Conservation (phyloP, 2,113 vertebrate species). For the Halichoerus grypus region DNA sequence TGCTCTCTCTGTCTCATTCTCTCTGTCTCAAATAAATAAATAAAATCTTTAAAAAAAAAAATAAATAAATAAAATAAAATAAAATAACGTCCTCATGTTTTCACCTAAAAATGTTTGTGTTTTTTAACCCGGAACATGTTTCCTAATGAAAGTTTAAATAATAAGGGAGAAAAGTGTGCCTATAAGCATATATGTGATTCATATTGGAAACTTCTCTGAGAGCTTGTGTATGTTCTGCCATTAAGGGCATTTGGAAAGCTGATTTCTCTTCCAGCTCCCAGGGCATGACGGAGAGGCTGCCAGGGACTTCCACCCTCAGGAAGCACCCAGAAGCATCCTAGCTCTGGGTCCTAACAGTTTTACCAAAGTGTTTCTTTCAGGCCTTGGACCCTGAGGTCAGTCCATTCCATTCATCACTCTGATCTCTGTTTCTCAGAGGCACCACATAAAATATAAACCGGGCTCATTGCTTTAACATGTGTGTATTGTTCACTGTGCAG, state of each 20-base stretch:
- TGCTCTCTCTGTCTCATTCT: too few relatives aligned
- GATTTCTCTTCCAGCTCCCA: not conserved
- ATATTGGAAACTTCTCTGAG: not conserved
- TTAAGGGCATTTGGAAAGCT: not conserved
- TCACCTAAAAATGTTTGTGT: not conserved
- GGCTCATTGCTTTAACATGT: not conserved
- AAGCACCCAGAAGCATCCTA: not conserved
- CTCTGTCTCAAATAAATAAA: too few relatives aligned
- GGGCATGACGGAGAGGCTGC: too few relatives aligned
- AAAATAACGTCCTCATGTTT: not conserved
- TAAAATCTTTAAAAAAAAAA: too few relatives aligned
- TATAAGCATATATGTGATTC: not conserved
- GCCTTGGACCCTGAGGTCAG: not conserved
- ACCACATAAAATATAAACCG: not conserved
- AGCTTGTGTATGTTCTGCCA: not conserved
- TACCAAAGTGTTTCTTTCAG: not conserved
- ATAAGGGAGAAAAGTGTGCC: not conserved
- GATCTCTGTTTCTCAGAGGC: not conserved
- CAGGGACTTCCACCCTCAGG: not conserved
- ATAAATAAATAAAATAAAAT: too few relatives aligned
- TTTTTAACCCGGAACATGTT: not conserved
- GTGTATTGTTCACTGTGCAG: rapidly evolving
- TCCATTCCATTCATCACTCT: not conserved
- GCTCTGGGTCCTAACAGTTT: not conserved
- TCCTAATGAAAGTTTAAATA: slow-evolving; percentile 2